Evolutionary conservation across 2,888 invertebrate species (phyloP), one percentile per base, ranked within the genome.

Genomic region (Spialia ferax): DNA sequence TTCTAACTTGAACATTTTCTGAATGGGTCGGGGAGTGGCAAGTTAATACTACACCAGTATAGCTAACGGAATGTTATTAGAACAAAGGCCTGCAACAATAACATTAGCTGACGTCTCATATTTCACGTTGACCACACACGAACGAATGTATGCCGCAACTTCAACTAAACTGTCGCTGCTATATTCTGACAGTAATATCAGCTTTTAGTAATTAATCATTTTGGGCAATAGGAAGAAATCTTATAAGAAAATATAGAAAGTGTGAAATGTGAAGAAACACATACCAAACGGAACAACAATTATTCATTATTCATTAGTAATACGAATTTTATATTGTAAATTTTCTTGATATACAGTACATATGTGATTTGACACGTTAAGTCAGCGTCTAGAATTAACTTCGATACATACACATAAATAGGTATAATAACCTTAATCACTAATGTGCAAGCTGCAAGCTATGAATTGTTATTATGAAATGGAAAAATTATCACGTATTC

Each of bases 71-170:
- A 67, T 67, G 61, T 67, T 67, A 66, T 60, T 66, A 67, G 61
- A 62, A 67, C 67, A 67, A 67, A 62, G 61, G 67, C 55, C 61
- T 48, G 48, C 45, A 62, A 61, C 64, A 63, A 69, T 69, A 64
- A 71, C 54, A 67, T 62, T 63, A 66, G 66, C 54, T 60, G 54
- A 26, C 67, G 61, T 67, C 55, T 71, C 69, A 54, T 61, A 63
- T 69, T 71, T 62, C 71, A 64, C 54, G 62, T 62, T 61, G 69
- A 66, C 69, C 70, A 69, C 70, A 63, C 63, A 69, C 60, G 15
- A 35, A 69, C 67, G 48, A 42, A 66, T 48, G 65, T 59, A 42
- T 59, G 65, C 65, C 59, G 52, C 65, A 65, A 42, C 59, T 8
- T 38, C 29, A 65, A 29, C 56, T 18, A 56, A 56, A 29, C 20